Evolutionary conservation across 2,113 vertebrate genomes (phyloP).

Genomic region (Brachionichthys hirsutus): DNA sequence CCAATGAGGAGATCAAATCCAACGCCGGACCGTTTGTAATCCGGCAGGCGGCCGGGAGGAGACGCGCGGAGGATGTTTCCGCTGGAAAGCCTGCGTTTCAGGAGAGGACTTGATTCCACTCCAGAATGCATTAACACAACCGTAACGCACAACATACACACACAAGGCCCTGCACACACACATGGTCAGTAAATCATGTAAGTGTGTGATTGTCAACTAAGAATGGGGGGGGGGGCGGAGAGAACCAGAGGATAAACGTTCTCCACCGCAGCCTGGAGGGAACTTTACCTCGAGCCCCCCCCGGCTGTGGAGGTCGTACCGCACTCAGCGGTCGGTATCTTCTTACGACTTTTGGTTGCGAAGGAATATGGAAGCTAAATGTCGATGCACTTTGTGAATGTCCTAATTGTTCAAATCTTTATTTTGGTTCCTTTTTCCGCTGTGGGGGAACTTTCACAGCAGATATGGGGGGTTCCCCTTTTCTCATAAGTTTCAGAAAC

Average conservation of each 20-base stretch:
- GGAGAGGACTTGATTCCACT: conserved; percentile 29
- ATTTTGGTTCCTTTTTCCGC: no score
- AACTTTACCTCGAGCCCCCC: conserved; percentile 10
- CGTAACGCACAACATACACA: conserved; percentile 2
- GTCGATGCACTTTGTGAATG: no score
- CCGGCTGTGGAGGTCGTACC: background rate
- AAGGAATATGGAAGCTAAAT: no score
- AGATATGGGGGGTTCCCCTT: no score
- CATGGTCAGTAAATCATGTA: conserved; percentile 31
- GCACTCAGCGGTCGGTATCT: no score
- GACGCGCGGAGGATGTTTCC: conserved; percentile 50
- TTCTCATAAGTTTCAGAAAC: no score
- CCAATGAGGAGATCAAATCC: conserved; percentile 15
- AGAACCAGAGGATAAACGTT: conserved; percentile 35
- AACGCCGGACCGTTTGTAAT: background rate
- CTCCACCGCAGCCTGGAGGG: conserved; percentile 38
- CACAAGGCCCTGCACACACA: no score
- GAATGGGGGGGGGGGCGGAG: conserved; percentile 18
- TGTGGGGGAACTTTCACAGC: no score
- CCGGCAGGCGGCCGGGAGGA: conserved; percentile 11
- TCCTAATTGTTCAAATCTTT: no score
- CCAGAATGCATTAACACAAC: background rate
- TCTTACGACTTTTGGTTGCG: no score
- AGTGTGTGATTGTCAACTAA: conserved; percentile 31
- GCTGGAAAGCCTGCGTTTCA: conserved; percentile 45